Base-by-base conservation (phyloP, 1,140 invertebrate species). In the Hyles euphorbiae region DNA sequence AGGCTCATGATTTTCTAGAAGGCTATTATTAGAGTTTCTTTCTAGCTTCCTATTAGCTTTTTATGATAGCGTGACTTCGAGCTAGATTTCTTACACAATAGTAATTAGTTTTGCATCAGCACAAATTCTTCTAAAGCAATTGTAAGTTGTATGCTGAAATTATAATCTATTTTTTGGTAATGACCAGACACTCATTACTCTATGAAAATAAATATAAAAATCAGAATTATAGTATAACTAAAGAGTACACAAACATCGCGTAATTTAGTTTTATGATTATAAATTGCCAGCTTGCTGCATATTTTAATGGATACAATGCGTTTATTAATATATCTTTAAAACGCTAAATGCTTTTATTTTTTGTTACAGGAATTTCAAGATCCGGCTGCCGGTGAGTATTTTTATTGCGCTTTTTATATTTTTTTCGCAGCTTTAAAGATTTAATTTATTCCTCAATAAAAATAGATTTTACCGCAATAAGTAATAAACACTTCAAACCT, bases 301-400 rank as follows among this genome's bases (percentile, higher is more conserved):
- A 44, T 51, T 59, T 50, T 45, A 33, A 32, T n/a, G 10, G n/a
- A 34, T 52, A 8, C 4, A 7, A 34, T 9, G 34, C 5, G 2
- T 12, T 32, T 49, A 12, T 8, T 8, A 40, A 5, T 5, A 40
- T 40, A 40, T 40, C 36, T 40, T 40, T 40, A 40, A 40, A 1
- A 40, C 36, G 36, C 36, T 34, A 52, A 36, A 11, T 34, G 7
- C 32, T 9, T 61, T 47, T 53, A 70, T 63, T 66, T 46, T 64
- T 76, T 81, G 76, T 86, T 83, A 34, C 77, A 83, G 79, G 83
- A 82, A 74, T 63, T 74, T 60, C 77, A 82, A 74, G 82, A 83
- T 54, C 60, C 76, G 34, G 79, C 70, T 61, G 60, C 68, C 34
- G 81, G 82, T 85, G 69, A 81, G 82, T 83, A 65, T 44, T 53